These are phyloP conservation scores for Lycaena phlaeas DNA, from an alignment of 2,888 invertebrate species.

Conservation along the genomic window DNA sequence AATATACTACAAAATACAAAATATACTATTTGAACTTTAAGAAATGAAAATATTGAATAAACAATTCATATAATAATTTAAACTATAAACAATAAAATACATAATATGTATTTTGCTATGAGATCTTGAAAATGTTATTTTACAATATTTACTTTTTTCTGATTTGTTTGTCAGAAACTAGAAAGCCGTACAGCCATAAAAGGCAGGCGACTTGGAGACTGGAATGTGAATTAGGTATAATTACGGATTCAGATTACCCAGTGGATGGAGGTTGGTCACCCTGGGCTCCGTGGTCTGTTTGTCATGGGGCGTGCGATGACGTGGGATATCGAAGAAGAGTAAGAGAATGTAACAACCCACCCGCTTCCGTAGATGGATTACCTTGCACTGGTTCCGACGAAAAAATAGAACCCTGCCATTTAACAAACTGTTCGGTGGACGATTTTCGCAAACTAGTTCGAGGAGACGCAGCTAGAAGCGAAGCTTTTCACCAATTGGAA, in stretches of 20 bases:
- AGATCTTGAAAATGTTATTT: no score
- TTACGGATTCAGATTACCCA: constrained; percentile 49
- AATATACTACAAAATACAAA: no score
- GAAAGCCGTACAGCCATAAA: constrained; percentile 37
- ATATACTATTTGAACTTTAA: no score
- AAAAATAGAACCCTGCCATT: constrained; percentile 48
- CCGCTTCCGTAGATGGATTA: constrained; percentile 50
- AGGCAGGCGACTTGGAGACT: constrained; percentile 49
- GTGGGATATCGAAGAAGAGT: constrained; percentile 45
- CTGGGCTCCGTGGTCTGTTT: constrained; percentile 59
- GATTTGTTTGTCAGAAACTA: constrained; percentile 22
- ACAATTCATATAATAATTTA: no score
- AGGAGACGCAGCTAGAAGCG: constrained; percentile 40
- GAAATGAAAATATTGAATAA: no score
- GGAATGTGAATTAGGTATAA: constrained; percentile 55
- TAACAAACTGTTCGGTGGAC: constrained; percentile 48
- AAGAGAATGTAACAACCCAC: constrained; percentile 56
- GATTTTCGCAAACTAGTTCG: constrained; percentile 46
- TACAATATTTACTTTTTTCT: no score
- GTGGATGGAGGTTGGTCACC: constrained; percentile 63
- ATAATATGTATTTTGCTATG: no score
- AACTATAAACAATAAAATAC: no score
- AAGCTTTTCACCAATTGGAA: constrained; percentile 48
- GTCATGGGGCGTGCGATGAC: constrained; percentile 59
- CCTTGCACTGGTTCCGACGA: constrained; percentile 49